Conservation (phyloP, 2,113 vertebrate species). For the Triplophysa rosa region DNA sequence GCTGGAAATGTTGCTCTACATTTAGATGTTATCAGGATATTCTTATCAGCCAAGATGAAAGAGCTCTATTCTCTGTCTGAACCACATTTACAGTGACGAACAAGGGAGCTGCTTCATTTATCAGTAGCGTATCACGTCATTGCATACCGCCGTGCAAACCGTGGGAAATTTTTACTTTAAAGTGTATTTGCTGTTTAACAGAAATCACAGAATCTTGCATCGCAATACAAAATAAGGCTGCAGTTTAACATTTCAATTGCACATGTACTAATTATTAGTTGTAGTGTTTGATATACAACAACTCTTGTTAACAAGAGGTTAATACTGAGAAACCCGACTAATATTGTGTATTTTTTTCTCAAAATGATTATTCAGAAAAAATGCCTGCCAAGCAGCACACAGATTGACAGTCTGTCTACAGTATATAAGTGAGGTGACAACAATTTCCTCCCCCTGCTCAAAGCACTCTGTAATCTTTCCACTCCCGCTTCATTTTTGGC, state of each 20-base stretch:
- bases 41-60: slow-evolving; percentile 78
- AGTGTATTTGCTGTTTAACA: slow-evolving; percentile 58
- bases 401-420: too few species aligned
- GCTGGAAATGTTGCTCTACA: slow-evolving; percentile 77
- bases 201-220: slow-evolving; percentile 23
- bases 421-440: neutral
- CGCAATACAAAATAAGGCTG: too few species aligned
- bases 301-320: too few species aligned
- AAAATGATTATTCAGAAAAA: too few species aligned
- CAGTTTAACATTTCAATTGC: too few species aligned
- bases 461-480: too few species aligned
- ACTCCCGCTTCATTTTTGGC: too few species aligned
- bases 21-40: slow-evolving; percentile 80
- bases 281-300: too few species aligned
- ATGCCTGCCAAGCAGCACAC: too few species aligned
- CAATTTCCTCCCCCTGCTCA: neutral
- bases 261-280: too few species aligned
- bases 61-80: slow-evolving; percentile 76
- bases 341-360: too few species aligned
- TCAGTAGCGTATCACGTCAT: slow-evolving; percentile 60
- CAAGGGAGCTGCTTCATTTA: slow-evolving; percentile 73
- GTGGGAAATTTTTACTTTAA: slow-evolving; percentile 59
- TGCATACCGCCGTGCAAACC: slow-evolving; percentile 45
- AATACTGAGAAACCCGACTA: too few species aligned
- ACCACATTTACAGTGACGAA: slow-evolving; percentile 71